A percentile compares a stretch with the other conserved stretches of the same genome.
These are phyloP conservation scores for Sceloporus tristichus DNA, from an alignment of 2,113 vertebrate genomes.

Conservation along the genomic window DNA sequence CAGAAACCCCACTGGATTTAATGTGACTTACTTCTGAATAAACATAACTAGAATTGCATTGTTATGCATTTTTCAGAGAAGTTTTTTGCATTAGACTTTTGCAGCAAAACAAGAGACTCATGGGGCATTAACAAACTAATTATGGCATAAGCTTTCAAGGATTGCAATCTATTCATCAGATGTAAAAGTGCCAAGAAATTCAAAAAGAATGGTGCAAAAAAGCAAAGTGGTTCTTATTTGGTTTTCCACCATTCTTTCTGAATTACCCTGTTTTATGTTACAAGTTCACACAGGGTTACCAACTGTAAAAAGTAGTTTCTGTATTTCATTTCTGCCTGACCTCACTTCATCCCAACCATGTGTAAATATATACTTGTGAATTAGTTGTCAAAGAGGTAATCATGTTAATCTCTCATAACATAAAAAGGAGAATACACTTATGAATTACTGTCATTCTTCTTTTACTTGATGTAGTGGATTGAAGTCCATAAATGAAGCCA, in stretches of 20 bases:
- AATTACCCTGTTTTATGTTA: no score
- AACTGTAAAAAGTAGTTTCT: background rate
- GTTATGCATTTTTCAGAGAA: background rate
- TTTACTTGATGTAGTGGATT: background rate
- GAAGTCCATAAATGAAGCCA: background rate
- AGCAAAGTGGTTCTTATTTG: no score
- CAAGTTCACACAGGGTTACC: background rate
- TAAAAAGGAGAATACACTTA: no score
- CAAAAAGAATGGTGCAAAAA: no score
- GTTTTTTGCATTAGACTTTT: background rate
- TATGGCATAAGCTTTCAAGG: background rate
- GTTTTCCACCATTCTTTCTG: no score
- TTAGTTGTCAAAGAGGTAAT: no score
- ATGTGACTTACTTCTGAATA: conserved; percentile 1
- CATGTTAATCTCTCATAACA: no score
- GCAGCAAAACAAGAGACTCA: background rate
- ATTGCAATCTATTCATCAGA: background rate
- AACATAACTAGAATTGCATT: background rate
- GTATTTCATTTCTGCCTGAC: background rate
- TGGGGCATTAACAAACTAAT: background rate
- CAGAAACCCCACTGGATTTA: background rate
- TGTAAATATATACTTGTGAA: no score
- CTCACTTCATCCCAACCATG: background rate
- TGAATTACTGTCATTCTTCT: no score
- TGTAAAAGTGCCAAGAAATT: no score